A percentile compares a stretch with the other conserved stretches of the same genome.
Conservation (phyloP, 1,140 invertebrate species). For the Apis florea region DNA sequence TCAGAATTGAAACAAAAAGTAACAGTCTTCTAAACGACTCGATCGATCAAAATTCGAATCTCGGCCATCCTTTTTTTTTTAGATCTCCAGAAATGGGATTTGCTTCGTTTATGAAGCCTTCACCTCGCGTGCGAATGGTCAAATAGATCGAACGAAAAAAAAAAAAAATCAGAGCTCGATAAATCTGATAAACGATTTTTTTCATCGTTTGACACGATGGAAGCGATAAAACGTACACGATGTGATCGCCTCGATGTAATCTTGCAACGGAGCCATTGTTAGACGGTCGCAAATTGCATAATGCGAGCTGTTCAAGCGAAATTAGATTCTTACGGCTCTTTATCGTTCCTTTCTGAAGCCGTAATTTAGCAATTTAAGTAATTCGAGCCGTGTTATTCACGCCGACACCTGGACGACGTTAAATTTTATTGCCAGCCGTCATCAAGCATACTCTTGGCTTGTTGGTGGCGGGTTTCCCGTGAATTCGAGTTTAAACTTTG, state of each 20-base stretch:
- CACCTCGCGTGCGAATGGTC: neutral
- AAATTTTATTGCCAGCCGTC: neutral
- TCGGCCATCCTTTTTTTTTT: neutral
- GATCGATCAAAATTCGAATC: neutral
- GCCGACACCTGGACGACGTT: neutral
- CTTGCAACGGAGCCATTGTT: no score
- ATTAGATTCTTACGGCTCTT: neutral
- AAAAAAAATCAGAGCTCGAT: neutral
- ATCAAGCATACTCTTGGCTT: neutral
- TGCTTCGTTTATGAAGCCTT: neutral
- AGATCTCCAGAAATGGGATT: neutral
- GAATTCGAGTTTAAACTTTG: neutral
- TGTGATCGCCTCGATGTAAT: neutral
- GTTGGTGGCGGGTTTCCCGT: neutral
- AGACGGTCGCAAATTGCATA: neutral
- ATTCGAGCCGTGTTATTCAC: neutral
- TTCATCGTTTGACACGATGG: neutral
- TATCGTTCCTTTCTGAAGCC: neutral
- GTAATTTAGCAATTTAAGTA: conserved; percentile 11
- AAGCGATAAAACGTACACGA: neutral
- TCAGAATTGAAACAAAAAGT: neutral
- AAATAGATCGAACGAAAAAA: neutral
- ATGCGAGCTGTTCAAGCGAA: neutral
- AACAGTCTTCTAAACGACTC: no score
- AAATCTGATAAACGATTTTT: neutral